Conservation (phyloP, 2,888 invertebrate species). For the Cabera pusaria region DNA sequence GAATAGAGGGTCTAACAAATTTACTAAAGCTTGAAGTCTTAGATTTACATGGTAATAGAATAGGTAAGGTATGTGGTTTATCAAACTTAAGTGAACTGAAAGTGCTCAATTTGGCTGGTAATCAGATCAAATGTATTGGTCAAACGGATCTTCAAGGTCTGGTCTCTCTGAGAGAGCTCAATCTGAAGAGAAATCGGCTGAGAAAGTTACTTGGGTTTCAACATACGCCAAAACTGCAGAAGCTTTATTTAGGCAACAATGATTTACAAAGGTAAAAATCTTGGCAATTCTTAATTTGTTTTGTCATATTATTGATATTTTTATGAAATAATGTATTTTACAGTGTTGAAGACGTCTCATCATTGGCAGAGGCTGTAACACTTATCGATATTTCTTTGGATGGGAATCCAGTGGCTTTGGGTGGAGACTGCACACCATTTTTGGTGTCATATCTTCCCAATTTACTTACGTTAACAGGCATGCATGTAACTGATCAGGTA, state of each 20-base stretch:
- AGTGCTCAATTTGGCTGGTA: slow-evolving; percentile 96
- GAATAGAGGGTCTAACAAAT: slow-evolving; percentile 89
- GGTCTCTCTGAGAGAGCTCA: slow-evolving; percentile 91
- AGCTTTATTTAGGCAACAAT: slow-evolving; percentile 93
- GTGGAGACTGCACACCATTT: slow-evolving; percentile 92
- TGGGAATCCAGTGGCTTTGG: slow-evolving; percentile 91
- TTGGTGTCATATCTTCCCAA: slow-evolving; percentile 91
- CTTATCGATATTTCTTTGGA: slow-evolving; percentile 93
- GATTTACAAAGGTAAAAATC: slow-evolving; percentile 82
- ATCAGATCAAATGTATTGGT: slow-evolving; percentile 91
- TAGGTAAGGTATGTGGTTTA: slow-evolving; percentile 88
- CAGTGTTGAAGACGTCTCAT: slow-evolving; percentile 94
- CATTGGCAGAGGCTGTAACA: slow-evolving; percentile 89
- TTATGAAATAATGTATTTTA: slow-evolving; percentile 28
- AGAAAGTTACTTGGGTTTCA: slow-evolving; percentile 91
- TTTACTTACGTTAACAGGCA: slow-evolving; percentile 88
- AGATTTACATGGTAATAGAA: slow-evolving; percentile 96
- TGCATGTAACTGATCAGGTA: slow-evolving; percentile 90
- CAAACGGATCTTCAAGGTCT: slow-evolving; percentile 91
- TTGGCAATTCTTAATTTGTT: background rate
- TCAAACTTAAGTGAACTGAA: slow-evolving; percentile 89
- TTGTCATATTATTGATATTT: no score
- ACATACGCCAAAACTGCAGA: slow-evolving; percentile 88
- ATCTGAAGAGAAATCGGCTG: slow-evolving; percentile 93
- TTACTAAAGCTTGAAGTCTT: slow-evolving; percentile 92